These are phyloP conservation scores for Ellobium chinense DNA, from an alignment of 2,888 invertebrate species.

Conservation along the genomic window DNA sequence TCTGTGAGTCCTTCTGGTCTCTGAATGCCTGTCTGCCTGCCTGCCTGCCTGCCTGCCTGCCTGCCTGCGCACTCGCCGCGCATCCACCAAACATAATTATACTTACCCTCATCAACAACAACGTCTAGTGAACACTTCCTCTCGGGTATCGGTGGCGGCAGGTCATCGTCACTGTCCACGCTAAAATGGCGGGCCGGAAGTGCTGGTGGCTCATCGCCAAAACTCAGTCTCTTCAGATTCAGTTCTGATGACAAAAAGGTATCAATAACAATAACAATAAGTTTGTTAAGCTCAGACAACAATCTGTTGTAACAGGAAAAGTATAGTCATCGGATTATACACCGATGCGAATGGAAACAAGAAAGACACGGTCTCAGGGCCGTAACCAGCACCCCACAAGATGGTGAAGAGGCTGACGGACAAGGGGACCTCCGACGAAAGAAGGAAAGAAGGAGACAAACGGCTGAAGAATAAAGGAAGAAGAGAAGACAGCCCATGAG, in stretches of 20 bases:
- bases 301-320: no score
- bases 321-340: no score
- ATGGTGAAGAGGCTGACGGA: no score
- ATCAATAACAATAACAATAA: not conserved
- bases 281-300: no score
- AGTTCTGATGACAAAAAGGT: slow-evolving; percentile 1
- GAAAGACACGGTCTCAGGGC: no score
- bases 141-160: slow-evolving; percentile 36
- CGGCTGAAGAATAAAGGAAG: not conserved
- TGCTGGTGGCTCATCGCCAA: slow-evolving; percentile 12
- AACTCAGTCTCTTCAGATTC: slow-evolving; percentile 21
- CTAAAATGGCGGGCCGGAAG: slow-evolving; percentile 32
- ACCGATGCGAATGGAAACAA: no score
- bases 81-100: not conserved
- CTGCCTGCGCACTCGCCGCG: not conserved
- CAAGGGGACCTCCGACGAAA: no score
- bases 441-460: no score
- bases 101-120: slow-evolving; percentile 13
- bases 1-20: not conserved
- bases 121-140: slow-evolving; percentile 33
- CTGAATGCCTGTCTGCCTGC: not conserved
- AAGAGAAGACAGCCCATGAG: not conserved
- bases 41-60: not conserved
- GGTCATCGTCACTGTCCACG: not conserved
- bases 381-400: no score